These are phyloP conservation scores for Noctilio leporinus DNA, from an alignment of 2,113 vertebrate species.

Conservation along the genomic window DNA sequence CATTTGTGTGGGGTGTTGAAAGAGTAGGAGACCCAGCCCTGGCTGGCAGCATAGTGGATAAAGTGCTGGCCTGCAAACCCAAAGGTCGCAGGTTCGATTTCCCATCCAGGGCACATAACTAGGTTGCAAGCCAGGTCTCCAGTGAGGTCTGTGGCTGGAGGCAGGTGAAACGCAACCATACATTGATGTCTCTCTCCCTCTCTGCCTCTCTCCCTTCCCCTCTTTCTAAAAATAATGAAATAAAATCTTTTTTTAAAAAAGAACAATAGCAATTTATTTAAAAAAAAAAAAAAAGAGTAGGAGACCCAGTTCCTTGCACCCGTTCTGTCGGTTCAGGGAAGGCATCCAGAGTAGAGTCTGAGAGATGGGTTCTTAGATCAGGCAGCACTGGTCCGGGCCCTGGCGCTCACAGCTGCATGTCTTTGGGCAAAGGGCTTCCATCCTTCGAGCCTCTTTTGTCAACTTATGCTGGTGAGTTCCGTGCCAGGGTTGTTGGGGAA, in stretches of 20 bases:
- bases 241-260: too few relatives aligned
- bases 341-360: neutral
- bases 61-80: too few relatives aligned
- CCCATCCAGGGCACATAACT: too few relatives aligned
- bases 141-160: too few relatives aligned
- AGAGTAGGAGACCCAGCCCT: neutral
- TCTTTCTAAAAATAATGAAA: too few relatives aligned
- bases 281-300: neutral
- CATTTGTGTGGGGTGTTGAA: neutral
- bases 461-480: neutral
- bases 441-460: neutral
- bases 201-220: too few relatives aligned
- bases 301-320: neutral
- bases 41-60: too few relatives aligned
- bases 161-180: too few relatives aligned
- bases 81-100: too few relatives aligned
- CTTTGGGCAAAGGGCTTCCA: neutral
- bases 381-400: neutral
- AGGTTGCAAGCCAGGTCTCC: too few relatives aligned
- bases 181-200: too few relatives aligned
- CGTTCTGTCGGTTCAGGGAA: neutral
- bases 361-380: neutral
- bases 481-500: neutral
- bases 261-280: too few relatives aligned
- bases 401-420: neutral